Percentiles rank a stretch among this genome's conserved stretches.
phyloP scores from a whole-genome alignment of 2,797 vertebrate species.

The Eupleurogrammus muticus region DNA sequence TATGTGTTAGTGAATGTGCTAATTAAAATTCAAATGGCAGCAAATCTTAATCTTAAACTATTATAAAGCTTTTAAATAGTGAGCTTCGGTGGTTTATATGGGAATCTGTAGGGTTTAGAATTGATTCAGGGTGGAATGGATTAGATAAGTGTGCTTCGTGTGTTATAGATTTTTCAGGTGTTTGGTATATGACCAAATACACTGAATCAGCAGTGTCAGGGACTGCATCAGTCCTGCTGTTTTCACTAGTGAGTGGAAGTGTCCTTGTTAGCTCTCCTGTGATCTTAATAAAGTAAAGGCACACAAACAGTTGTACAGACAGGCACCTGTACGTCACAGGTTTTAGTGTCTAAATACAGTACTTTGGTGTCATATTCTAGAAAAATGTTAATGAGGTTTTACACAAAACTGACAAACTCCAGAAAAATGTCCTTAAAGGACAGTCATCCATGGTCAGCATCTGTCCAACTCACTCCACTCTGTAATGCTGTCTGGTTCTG shows the following conservation, averaged over 20 bases:
- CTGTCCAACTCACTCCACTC: constrained; percentile 52
- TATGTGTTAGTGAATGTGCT: too few relatives aligned
- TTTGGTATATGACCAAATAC: not conserved
- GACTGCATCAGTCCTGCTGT: not conserved
- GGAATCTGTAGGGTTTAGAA: not conserved
- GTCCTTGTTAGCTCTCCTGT: not conserved
- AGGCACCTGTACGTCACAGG: not conserved
- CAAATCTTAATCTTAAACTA: not conserved
- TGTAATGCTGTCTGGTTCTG: constrained; percentile 28
- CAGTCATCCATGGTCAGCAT: constrained; percentile 57
- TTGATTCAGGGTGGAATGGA: not conserved
- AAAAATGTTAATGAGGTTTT: constrained; percentile 20
- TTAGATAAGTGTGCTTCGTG: not conserved
- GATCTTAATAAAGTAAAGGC: too few relatives aligned
- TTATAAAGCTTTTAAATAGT: not conserved
- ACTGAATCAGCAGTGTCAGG: not conserved
- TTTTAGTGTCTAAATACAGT: not conserved
- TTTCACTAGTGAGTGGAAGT: too few relatives aligned
- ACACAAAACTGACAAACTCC: constrained; percentile 38
- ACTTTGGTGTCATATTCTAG: constrained; percentile 6
- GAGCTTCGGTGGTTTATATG: not conserved
- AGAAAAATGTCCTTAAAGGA: constrained; percentile 44
- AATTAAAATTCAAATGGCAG: too few relatives aligned
- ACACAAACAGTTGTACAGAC: too few relatives aligned
- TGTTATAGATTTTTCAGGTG: not conserved